Base-by-base conservation (phyloP, 2,797 vertebrate species). In the Coranthus polyacanthus region DNA sequence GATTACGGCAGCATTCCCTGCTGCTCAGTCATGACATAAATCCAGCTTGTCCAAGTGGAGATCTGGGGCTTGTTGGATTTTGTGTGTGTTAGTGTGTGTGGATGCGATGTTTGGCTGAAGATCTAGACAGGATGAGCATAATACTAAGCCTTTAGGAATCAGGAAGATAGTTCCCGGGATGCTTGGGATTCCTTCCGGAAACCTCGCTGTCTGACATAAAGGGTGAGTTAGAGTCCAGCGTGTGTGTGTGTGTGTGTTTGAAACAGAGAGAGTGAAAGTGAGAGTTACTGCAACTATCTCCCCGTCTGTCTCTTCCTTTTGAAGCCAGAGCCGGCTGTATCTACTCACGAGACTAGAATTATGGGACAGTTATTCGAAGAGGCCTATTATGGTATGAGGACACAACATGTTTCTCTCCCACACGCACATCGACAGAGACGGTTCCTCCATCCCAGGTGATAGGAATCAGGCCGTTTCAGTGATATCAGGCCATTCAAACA, bases 381-480 rank as follows among this genome's bases (percentile, higher is more conserved):
- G 70, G 84, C 91, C 91, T 92, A 91, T 89, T 92, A 92, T 91
- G 91, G 90, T 92, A 85, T 84, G 80, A 92, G 79, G 84, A 88
- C 83, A 87, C 79, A 85, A 82, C 83, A 82, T n/a, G 29, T 75
- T 71, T 63, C 50, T 60, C 81, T 76, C 83, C 75, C 78, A 72
- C 86, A 45, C 59, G 53, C 69, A 64, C 13, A 53, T 20, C 21
- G 49, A 69, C 46, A 68, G 46, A 83, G 60, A 79, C 58, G 22
- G 76, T 84, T 88, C 73, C 81, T 79, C 68, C 71, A 88, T 80
- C 29, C 0, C 72, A 78, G 68, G 77, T 84, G 91, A 91, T 91
- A 82, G 73, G 29, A 90, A 89, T 92, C 90, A 88, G 81, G 68
- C 73, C 44, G 52, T 84, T 84, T 72, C 74, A 64, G 24, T 61